Evolutionary conservation across 2,113 vertebrate genomes (phyloP).

Genomic region (Neogale vison): DNA sequence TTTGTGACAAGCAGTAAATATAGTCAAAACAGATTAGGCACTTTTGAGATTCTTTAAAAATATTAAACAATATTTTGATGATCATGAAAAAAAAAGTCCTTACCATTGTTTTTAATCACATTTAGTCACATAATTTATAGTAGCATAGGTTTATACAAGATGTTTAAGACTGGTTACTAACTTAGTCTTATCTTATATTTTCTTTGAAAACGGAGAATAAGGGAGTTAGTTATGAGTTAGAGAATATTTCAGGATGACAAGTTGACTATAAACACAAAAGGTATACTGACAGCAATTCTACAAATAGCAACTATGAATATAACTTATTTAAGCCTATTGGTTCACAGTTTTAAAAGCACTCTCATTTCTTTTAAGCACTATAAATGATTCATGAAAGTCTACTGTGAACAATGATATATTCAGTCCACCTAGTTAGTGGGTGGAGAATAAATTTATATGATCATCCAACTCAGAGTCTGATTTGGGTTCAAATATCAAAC

Average conservation of each 20-base stretch:
- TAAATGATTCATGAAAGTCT: conserved; percentile 18
- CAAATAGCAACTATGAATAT: not conserved
- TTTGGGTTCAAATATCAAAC: conserved; percentile 31
- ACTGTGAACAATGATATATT: not conserved
- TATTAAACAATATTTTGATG: conserved; percentile 34
- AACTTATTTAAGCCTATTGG: not conserved
- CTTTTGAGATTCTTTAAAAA: not conserved
- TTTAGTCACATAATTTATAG: conserved; percentile 58
- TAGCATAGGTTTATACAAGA: conserved; percentile 38
- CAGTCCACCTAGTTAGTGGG: not conserved
- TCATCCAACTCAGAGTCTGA: not conserved
- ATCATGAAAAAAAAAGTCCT: not conserved
- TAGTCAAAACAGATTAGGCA: not conserved
- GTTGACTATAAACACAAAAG: conserved; percentile 32
- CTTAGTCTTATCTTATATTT: conserved; percentile 31
- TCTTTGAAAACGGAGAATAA: conserved; percentile 46
- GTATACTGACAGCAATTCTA: conserved; percentile 3
- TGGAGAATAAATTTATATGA: not conserved
- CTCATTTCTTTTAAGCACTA: conserved; percentile 54
- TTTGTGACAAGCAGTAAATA: not conserved
- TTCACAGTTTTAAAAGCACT: conserved; percentile 50
- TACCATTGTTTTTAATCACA: conserved; percentile 44
- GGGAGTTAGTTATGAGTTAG: conserved; percentile 11
- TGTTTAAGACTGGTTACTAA: conserved; percentile 42
- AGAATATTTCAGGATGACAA: conserved; percentile 17